Base-by-base conservation (phyloP, 2,888 invertebrate genomes). In the Metellina segmentata region DNA sequence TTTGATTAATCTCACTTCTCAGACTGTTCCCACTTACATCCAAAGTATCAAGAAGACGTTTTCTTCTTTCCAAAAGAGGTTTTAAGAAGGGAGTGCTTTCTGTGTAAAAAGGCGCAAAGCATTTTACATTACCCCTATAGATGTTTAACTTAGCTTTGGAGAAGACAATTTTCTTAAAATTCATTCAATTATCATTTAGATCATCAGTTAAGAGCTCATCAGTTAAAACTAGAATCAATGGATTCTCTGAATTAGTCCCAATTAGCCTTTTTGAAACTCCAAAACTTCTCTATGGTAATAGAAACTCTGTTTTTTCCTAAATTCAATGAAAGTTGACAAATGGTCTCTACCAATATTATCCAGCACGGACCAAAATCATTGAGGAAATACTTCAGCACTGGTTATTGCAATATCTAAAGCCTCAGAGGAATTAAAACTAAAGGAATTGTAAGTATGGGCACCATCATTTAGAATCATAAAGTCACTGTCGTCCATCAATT, bases 311-410 rank as follows among this genome's bases (percentile, higher is more conserved):
- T 34, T 75, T 85, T 77, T 75, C 48, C 72, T 85, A 69, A 85
- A 48, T 85, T 74, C 75, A 8, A 75, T 85, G 7, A 85, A 53
- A 48, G 53, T 77, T 16, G 85, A 53, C 2, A 53, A 19, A 61
- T 85, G 75, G 16, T 85, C 85, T 8, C 85, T 85, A 4, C 75
- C 85, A 75, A 85, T 85, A 77, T 34, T 77, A 69, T 77, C 85
- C 69, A 85, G 77, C 9, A 77, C 13, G 34, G n/a, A 53, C 85
- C 75, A 85, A 53, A 20, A 75, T 1, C 85, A 75, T 61, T 78
- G 69, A 4, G 86, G 49, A 70, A 69, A 86, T 2, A 77, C 4
- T 1, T 86, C 77, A n/a, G 86, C 16, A 48, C 69, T 86, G 0
- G 49, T 19, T 9, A 85, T 11, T 8, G 78, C 19, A 48, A 86